Conservation (phyloP, 2,797 vertebrate genomes). For the Chiroxiphia lanceolata region DNA sequence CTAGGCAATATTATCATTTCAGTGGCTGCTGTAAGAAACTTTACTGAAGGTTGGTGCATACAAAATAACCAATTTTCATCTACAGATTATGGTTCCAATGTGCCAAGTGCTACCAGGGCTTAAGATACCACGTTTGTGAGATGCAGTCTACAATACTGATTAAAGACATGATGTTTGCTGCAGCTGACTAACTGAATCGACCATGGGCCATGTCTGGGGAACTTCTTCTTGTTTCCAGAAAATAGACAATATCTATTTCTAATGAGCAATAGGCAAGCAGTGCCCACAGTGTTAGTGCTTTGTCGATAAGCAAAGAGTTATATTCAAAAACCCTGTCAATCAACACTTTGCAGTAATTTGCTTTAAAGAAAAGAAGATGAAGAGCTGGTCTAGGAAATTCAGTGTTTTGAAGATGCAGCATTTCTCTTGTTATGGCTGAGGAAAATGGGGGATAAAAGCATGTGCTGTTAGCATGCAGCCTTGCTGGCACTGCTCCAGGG, state of each 20-base stretch:
- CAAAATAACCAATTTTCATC: conserved; percentile 13
- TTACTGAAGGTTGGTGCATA: background rate
- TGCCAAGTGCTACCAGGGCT: background rate
- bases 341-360: conserved; percentile 12
- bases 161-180: background rate
- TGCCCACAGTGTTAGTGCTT: background rate
- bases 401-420: background rate
- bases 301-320: conserved; percentile 15
- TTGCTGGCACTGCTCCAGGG: background rate
- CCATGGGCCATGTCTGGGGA: background rate
- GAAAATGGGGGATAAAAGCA: background rate
- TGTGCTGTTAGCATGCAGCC: background rate
- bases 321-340: conserved; percentile 13
- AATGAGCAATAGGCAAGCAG: background rate
- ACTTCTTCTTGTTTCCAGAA: background rate
- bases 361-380: background rate
- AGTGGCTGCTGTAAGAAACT: background rate
- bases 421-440: background rate
- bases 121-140: background rate
- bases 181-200: background rate
- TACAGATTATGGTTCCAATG: background rate
- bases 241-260: background rate
- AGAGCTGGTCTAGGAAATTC: background rate
- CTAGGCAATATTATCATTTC: background rate
- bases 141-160: background rate